Evolutionary conservation across 2,113 vertebrate species (phyloP).

Genomic region (Scortum barcoo): DNA sequence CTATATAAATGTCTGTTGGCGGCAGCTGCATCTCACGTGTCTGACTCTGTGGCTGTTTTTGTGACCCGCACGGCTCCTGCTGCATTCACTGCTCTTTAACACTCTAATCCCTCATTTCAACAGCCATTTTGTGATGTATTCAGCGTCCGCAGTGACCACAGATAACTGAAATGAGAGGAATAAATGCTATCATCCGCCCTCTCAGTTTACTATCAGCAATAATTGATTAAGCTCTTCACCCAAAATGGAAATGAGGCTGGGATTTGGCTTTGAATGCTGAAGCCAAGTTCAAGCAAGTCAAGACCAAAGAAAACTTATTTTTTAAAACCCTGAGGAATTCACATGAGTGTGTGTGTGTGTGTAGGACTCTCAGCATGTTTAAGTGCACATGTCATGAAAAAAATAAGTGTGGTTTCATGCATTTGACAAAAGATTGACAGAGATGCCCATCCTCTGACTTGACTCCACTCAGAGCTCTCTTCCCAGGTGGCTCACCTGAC

Average conservation of each 20-base stretch:
- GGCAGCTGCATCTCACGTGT: conserved; percentile 55
- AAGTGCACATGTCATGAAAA: conserved; percentile 26
- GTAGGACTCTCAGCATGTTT: conserved; percentile 5
- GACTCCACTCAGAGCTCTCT: conserved; percentile 54
- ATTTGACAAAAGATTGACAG: conserved; percentile 43
- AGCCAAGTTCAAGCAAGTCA: conserved; percentile 36
- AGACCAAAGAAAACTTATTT: conserved; percentile 1
- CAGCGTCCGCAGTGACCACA: conserved; percentile 50
- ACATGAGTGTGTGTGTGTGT: background rate
- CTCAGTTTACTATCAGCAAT: conserved; percentile 49
- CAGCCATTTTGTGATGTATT: conserved; percentile 64
- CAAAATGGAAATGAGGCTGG: conserved; percentile 33
- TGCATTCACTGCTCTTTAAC: conserved; percentile 59
- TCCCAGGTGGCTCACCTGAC: conserved; percentile 77
- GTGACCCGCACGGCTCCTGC: conserved; percentile 40
- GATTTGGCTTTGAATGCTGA: conserved; percentile 39
- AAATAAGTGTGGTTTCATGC: conserved; percentile 24
- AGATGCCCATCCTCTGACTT: conserved; percentile 57
- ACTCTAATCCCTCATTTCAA: conserved; percentile 73
- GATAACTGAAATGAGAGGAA: conserved; percentile 66
- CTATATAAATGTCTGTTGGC: conserved; percentile 59
- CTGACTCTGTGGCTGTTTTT: conserved; percentile 39
- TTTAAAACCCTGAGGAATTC: conserved; percentile 7
- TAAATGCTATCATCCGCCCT: conserved; percentile 38
- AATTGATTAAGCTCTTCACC: conserved; percentile 60